phyloP scores from a whole-genome alignment of 2,797 vertebrate genomes.

The Pseudochirops cupreus region DNA sequence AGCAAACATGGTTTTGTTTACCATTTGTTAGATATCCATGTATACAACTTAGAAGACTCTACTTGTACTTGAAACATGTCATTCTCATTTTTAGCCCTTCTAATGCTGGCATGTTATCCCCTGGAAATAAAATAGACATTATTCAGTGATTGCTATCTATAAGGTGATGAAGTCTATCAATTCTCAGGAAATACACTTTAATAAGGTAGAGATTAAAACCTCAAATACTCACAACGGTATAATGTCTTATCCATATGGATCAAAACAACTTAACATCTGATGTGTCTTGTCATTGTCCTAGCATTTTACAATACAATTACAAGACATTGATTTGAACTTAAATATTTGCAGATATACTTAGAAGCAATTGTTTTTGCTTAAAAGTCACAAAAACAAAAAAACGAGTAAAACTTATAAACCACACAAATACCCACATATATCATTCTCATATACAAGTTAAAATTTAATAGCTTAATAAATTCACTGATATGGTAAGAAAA shows the following conservation, averaged over 20 bases:
- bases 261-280: neutral
- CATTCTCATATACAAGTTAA: neutral
- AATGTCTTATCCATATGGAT: neutral
- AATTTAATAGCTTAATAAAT: neutral
- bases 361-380: neutral
- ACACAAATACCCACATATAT: neutral
- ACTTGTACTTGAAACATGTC: neutral
- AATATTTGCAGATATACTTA: neutral
- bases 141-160: neutral
- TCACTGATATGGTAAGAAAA: neutral
- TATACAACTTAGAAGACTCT: neutral
- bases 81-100: neutral
- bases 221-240: neutral
- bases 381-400: neutral
- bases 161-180: neutral
- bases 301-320: neutral
- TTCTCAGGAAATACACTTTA: neutral
- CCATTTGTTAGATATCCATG: neutral
- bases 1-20: neutral
- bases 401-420: neutral
- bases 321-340: neutral
- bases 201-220: neutral
- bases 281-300: neutral
- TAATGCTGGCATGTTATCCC: neutral
- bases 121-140: neutral